Base-by-base conservation (phyloP, 2,113 vertebrate species). In the Smithornis capensis region DNA sequence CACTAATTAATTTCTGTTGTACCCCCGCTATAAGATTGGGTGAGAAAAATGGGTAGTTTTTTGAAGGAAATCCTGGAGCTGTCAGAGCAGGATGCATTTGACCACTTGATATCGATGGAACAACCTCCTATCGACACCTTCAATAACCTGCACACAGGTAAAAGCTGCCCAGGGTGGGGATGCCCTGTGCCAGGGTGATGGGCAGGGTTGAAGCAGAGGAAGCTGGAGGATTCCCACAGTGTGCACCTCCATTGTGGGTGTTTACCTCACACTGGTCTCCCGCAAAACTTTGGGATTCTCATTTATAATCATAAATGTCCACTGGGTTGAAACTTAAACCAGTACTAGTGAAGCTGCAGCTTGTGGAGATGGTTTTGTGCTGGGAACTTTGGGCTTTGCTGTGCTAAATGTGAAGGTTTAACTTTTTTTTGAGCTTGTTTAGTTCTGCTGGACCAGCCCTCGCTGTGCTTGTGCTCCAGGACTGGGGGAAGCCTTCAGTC, bases 191-290 rank as follows among this genome's bases (percentile, higher is more conserved):
- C 15, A 23, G 47, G 71, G 71, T 2, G 62, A 9, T 7, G 50
- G 69, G 70, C 42, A 31, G 57, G 42, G 31, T 4, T 10, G 5
- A 2, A 42, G 50, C 4, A 9, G 8, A 14, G 16, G 28, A 59
- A 19, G 29, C 50, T 15, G 44, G 44, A 12, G 31, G 11, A 1
- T 63, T 17, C 40, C 14, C 0, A 0, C 29, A 8, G 9, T 1
- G 6, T 19, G 38, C 25, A 17, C 4, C 23, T 19, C 62, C 45
- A 17, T 7, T 0, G 4, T 0, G 35, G 19, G 16, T 24, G 7
- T 10, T 52, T 33, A 37, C 25, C 21, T 37, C 0, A 0, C 1
- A 1, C 47, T 1, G 25, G 2, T 15, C 12, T 44, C 74, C 69
- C 18, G 23, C 15, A 6, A 2, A 29, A 19, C 12, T 6, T 17